Base-by-base conservation (phyloP, 2,113 vertebrate species). In the Oncorhynchus kisutch region DNA sequence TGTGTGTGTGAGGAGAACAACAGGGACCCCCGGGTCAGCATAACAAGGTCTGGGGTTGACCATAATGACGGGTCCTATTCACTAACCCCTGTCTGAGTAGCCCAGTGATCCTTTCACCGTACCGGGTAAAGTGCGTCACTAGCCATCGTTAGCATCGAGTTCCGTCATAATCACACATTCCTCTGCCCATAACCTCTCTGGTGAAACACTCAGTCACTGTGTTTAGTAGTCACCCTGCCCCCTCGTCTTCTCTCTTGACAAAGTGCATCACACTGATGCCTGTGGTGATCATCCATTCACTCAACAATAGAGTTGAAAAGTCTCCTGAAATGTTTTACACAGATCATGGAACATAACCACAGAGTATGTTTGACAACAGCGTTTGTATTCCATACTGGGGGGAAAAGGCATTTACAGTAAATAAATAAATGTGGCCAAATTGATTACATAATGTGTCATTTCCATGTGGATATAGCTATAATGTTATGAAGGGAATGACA, bases 121-220 rank as follows among this genome's bases (percentile, higher is more conserved):
- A 20, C 16, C 25, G 31, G 31, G 27, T 39, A 5, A 60, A 60
- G 54, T 72, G 31, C 71, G 57, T 72, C 71, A 72, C 29, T 22
- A 34, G 71, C 27, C 51, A 27, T 54, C 54, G 7, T 72, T 60
- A 34, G 31, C 59, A 49, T 34, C 54, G 27, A n/a, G 14, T 60
- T 34, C 54, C 22, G 54, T 60, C 71, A 60, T 57, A n/a, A 39
- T 73, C 13, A 6, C 20, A 24, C 71, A 73, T 73, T 73, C 57
- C 25, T 34, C 14, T 18, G 60, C 12, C 29, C 60, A 5, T 18
- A 34, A 27, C 57, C 12, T 34, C n/a, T 60, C 14, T 27, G 25
- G 65, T 16, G 65, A 65, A 25, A 27, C 65, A 67, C 65, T 31
- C 22, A 27, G 14, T 34, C 67, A 39, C 67, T 68, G 67, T 68